Percentiles rank a stretch among this genome's conserved stretches.
These are phyloP conservation scores for Vanessa cardui DNA, from an alignment of 2,888 invertebrate genomes.

Conservation along the genomic window DNA sequence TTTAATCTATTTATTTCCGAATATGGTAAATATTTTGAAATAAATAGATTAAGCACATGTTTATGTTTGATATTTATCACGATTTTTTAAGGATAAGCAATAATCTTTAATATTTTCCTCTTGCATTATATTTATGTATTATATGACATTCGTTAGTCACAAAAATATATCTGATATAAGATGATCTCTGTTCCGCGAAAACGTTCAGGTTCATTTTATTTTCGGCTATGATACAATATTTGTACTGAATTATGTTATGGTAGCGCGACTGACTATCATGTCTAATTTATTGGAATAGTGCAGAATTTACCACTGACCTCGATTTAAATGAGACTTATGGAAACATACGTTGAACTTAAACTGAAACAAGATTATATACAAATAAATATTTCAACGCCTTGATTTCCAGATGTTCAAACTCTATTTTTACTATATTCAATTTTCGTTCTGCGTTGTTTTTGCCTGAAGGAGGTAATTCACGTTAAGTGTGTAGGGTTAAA, in stretches of 20 bases:
- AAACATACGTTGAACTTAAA: conserved; percentile 18
- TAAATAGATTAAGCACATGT: not conserved
- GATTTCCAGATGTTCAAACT: conserved; percentile 15
- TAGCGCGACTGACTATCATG: conserved; percentile 7
- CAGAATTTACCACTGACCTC: conserved; percentile 29
- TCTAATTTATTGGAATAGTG: conserved; percentile 18
- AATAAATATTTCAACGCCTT: conserved; percentile 16
- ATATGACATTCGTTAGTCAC: not conserved
- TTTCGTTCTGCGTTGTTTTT: conserved; percentile 12
- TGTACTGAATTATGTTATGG: conserved; percentile 8
- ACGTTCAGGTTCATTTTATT: not conserved
- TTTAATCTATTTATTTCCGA: too few species aligned
- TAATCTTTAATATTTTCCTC: not conserved
- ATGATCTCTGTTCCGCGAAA: not conserved
- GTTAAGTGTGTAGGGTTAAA: too few species aligned
- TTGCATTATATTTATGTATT: not conserved
- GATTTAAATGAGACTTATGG: conserved; percentile 5
- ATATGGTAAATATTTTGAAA: not conserved
- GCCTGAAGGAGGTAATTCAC: too few species aligned
- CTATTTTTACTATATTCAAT: conserved; percentile 16
- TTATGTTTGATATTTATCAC: not conserved
- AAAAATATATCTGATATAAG: conserved; percentile 1
- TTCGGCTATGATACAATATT: not conserved
- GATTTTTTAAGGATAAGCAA: not conserved
- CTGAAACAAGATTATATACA: conserved; percentile 10